Evolutionary conservation across 2,113 vertebrate genomes (phyloP).

Genomic region (Emberiza fucata): DNA sequence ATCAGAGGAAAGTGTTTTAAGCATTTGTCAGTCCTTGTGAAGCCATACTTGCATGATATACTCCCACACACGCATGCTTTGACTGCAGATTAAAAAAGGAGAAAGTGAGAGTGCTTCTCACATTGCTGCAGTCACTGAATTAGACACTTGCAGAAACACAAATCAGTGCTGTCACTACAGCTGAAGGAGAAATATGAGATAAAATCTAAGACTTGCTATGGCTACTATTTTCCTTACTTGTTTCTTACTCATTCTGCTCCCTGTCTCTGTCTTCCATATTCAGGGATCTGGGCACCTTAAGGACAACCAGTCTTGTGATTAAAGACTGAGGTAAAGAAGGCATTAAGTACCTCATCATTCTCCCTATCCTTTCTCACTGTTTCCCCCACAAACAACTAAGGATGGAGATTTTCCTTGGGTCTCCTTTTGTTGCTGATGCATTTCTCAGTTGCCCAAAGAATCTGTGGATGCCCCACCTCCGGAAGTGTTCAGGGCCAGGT

Average conservation of each 20-base stretch:
- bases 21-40: not conserved
- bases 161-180: not conserved
- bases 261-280: not conserved
- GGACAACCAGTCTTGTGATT: not conserved
- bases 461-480: not conserved
- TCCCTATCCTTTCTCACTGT: not conserved
- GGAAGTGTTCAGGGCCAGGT: not conserved
- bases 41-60: not conserved
- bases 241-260: not conserved
- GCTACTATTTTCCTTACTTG: not conserved
- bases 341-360: not conserved
- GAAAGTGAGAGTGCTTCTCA: not conserved
- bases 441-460: not conserved
- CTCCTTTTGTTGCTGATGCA: not conserved
- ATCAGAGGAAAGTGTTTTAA: not conserved
- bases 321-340: not conserved
- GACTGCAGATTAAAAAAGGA: not conserved
- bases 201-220: not conserved
- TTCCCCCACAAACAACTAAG: not conserved
- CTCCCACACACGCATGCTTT: not conserved
- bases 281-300: not conserved
- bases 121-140: not conserved
- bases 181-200: not conserved
- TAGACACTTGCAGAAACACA: not conserved
- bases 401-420: not conserved